Evolutionary conservation across 1,140 invertebrate genomes (phyloP), one percentile per base, ranked within the genome.

Genomic region (Lordiphosa collinella): DNA sequence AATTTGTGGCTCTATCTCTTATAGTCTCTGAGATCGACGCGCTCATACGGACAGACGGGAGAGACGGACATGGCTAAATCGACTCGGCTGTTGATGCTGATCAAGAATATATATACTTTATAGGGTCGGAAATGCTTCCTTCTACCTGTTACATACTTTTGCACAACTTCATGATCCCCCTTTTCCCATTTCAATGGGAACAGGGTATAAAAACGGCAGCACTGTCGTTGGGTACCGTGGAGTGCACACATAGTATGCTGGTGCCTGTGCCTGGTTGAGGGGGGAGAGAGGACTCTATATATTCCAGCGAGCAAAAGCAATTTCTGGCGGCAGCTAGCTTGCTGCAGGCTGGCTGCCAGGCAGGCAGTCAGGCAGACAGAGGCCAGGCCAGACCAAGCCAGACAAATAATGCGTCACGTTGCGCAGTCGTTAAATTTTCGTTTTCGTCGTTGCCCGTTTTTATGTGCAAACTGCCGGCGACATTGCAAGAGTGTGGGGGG

Each of bases 381-480:
- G 40, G 60, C 67, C 60, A 57, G 55, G 57, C 56, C 63, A 54
- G 47, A 48, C 37, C 52, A 62, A 57, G 65, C 65, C 76, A 84
- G 76, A 84, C 76, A 82, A 82, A 82, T 82, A 82, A 82, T 82
- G 76, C 76, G 76, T 82, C 76, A 82, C 76, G 76, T 82, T 82
- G 76, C 76, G 76, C 76, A 82, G 76, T 82, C 76, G 76, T 82
- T 82, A 82, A 82, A 82, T 82, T 82, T 82, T 82, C 76, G 78
- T 82, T 80, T 80, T 80, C 75, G 72, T 76, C 62, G 67, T 75
- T 52, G 64, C 46, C 51, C 55, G 76, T 84, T 80, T 82, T 80
- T 80, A 80, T 84, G 78, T 69, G 76, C 78, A 65, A 80, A 69
- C 76, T 61, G 76, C 71, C 56, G 60, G 64, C 64, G 64, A 68